Evolutionary conservation across 2,797 vertebrate species (phyloP).

Genomic region (Peromyscus melanophrys): DNA sequence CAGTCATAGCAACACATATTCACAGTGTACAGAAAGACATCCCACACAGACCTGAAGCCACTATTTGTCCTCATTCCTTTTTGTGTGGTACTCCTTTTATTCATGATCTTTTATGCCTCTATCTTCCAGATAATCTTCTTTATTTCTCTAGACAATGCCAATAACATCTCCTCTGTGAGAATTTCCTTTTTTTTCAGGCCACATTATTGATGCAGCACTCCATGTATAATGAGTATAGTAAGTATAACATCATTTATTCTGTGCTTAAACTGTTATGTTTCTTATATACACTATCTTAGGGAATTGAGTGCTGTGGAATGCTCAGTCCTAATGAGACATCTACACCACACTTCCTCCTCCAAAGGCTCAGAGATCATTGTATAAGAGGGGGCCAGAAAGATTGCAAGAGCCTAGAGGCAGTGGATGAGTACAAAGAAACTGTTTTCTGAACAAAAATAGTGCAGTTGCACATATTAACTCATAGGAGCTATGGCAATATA

Average conservation of each 20-base stretch:
- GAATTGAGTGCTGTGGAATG: neutral
- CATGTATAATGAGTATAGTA: conserved; percentile 26
- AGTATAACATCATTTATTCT: conserved; percentile 21
- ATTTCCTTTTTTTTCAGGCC: conserved; percentile 49
- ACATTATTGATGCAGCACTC: neutral
- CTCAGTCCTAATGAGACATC: neutral
- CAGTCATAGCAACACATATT: too few relatives aligned
- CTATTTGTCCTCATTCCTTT: conserved; percentile 11
- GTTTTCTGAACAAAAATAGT: neutral
- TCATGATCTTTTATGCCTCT: neutral
- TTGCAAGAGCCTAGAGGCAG: neutral
- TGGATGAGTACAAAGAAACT: neutral
- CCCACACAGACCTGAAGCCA: neutral
- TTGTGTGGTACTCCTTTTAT: conserved; percentile 22
- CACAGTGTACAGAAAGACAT: too few relatives aligned
- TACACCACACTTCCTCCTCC: neutral
- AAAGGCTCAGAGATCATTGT: neutral
- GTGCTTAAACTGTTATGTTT: conserved; percentile 25
- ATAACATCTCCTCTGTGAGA: conserved; percentile 8
- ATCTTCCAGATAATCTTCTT: conserved; percentile 6
- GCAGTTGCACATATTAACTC: neutral
- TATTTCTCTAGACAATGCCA: conserved; percentile 39
- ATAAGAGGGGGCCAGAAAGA: neutral
- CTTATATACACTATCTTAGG: conserved; percentile 19
- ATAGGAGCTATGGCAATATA: neutral